Base-by-base conservation (phyloP, 1,140 invertebrate genomes). In the Ceratitis capitata region DNA sequence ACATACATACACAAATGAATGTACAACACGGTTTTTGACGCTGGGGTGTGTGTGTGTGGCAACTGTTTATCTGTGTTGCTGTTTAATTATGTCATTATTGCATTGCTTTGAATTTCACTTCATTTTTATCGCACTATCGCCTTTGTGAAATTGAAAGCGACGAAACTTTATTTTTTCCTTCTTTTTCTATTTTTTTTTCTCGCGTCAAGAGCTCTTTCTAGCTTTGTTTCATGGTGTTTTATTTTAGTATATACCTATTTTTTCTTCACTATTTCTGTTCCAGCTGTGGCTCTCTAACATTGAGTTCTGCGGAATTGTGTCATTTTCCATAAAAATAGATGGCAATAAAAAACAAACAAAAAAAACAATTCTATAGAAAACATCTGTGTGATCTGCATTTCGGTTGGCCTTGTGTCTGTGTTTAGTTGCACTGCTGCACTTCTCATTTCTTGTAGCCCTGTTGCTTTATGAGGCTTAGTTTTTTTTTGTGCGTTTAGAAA, bases 71-170 rank as follows among this genome's bases (percentile, higher is more conserved):
- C n/a, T 42, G 35, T 23, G 39, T 39, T 78, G 69, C n/a, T 45
- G 39, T 78, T 78, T 78, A 78, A 78, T 78, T 78, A 78, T 78
- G 69, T 78, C 39, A 78, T 78, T 78, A 78, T 78, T 78, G 39
- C 69, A 23, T 26, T 78, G n/a, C 69, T 78, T 78, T 45, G 69
- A 78, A 78, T 78, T 45, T 78, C 69, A 78, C 69, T 78, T 69
- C 61, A 35, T 69, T 35, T 69, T 69, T 69, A 69, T 69, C 61
- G 61, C 32, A 69, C 61, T 69, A 69, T 64, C 61, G 32, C 61
- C 61, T 14, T 14, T 16, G 29, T 69, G 29, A 61, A 23, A 23
- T 26, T 61, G 26, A 32, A 12, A 32, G 58, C 58, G 12, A 0
- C 2, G 26, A n/a, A n/a, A n/a, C n/a, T n/a, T n/a, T n/a, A n/a